Conservation (phyloP, 1,140 invertebrate species). For the Drosophila baimaii region DNA sequence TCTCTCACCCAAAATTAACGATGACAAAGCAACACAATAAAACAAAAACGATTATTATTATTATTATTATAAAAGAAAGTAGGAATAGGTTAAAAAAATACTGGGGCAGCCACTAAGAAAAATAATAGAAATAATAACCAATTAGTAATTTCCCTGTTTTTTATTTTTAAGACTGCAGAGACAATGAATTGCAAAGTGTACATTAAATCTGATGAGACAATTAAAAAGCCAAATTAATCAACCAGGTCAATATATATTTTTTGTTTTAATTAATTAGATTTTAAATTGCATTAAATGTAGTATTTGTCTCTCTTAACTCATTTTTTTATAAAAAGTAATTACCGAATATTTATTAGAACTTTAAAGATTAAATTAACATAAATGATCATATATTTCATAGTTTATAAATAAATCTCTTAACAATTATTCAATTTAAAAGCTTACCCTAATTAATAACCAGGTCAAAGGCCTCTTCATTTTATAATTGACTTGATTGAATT, state of each 20-base stretch:
- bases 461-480: neutral
- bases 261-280: neutral
- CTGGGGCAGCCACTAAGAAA: too few relatives aligned
- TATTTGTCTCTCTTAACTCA: neutral
- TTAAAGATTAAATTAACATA: neutral
- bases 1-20: too few relatives aligned
- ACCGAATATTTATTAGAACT: neutral
- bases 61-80: neutral
- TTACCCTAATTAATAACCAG: neutral
- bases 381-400: too few relatives aligned
- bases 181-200: too few relatives aligned
- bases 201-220: neutral
- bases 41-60: too few relatives aligned
- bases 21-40: too few relatives aligned
- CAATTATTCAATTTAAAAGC: too few relatives aligned
- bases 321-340: neutral
- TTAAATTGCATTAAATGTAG: neutral
- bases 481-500: neutral
- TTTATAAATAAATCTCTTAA: neutral
- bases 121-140: too few relatives aligned
- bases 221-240: too few relatives aligned
- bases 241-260: too few relatives aligned
- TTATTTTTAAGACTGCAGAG: neutral
- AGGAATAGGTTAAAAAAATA: neutral
- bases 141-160: neutral